Base-by-base conservation (phyloP, 2,888 invertebrate species). In the Stenodema calcarata region DNA sequence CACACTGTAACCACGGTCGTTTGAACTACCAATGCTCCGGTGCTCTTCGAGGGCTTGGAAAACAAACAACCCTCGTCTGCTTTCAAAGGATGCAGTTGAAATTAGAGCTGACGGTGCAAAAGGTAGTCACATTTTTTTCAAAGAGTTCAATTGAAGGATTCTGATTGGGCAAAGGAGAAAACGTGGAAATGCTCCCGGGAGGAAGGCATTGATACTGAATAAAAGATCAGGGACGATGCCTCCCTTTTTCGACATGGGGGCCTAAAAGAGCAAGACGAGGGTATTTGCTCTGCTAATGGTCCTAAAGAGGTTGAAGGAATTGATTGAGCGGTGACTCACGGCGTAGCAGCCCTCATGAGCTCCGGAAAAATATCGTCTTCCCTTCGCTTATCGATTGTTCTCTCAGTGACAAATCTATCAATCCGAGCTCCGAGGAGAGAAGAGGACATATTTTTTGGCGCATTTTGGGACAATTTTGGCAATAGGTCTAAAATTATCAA, bases 231-330 rank as follows among this genome's bases (percentile, higher is more conserved):
- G 80, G 80, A 23, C 28, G 35, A 23, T 16, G 16, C 35, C 35
- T 75, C 18, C n/a, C 80, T 54, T 14, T 54, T 54, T 54, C 11
- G 30, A 27, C 14, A 23, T 80, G 16, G 80, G 28, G 79, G 47
- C 3, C 47, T 23, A 54, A 54, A 80, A 54, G 42, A 47, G 80
- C 27, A 30, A 30, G 28, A 16, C 80, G 30, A 28, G 80, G 50
- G 54, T 82, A 82, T 82, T 82, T 82, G 82, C 82, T 70, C 82
- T 82, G 82, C 82, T 82, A 82, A 82, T 82, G 82, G 82, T 70
- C 70, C 70, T 30, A 62, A 42, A 82, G 82, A 82, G 82, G 69
- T 28, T 42, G 47, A 44, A 42, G 27, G 42, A 27, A 82, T 70
- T 82, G 82, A 82, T 82, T 82, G 82, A 82, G 82, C 41, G 82